Base-by-base conservation (phyloP, 2,797 vertebrate species). In the Ambastaia sidthimunki region DNA sequence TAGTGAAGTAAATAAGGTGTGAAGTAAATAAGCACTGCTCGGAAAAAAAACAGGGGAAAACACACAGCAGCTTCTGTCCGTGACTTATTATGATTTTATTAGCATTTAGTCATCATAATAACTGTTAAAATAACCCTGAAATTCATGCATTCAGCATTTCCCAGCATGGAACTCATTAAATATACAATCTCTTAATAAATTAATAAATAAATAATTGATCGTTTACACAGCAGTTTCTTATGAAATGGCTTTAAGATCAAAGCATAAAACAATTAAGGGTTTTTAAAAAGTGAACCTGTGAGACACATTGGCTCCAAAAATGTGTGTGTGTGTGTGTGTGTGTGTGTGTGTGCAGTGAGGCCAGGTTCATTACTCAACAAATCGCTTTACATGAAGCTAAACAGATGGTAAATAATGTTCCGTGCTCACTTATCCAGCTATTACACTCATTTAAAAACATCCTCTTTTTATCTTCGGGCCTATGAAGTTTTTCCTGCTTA, bases 191-290 rank as follows among this genome's bases (percentile, higher is more conserved):
- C 25, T 65, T 50, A 23, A 83, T n/a, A n/a, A n/a, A n/a, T n/a
- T n/a, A n/a, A n/a, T 80, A 73, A 67, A 62, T 74, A 76, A 74
- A 41, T 52, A 76, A 62, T 41, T 2, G 11, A 65, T 80, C 7
- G 62, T 65, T 71, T 54, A 50, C 63, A 73, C 55, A 74, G 63
- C 52, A n/a, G 66, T 76, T 10, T 41, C 55, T 68, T 55, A 57
- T 44, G 65, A 41, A 74, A 70, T 9, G 55, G 10, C 23, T 70
- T 63, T 47, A 9, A 41, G 7, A 4, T 28, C 31, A 60, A n/a
- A n/a, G 60, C 28, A 67, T 70, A 54, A 55, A 21, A n/a, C 37
- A 67, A 57, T 76, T 13, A 55, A 41, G 18, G 4, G 13, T 68
- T 71, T 77, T 76, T 65, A 47, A 48, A 25, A 18, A 31, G 9